A percentile compares a stretch with the other conserved stretches of the same genome.
These are phyloP conservation scores for Frieseomelitta varia DNA, from an alignment of 1,140 invertebrate species.

Conservation along the genomic window DNA sequence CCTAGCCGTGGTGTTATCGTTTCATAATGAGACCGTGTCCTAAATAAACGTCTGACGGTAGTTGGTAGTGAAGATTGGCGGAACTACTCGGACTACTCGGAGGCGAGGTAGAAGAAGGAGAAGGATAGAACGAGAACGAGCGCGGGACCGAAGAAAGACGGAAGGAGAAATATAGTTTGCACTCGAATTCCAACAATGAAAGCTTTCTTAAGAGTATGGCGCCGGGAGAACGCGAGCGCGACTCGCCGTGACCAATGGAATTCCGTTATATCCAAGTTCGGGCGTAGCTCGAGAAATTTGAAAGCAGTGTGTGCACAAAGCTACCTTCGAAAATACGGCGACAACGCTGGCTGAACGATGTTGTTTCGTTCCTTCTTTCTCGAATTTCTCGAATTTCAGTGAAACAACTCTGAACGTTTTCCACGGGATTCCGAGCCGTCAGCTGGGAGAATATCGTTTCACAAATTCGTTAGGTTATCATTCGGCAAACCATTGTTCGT, in stretches of 20 bases:
- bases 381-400: conserved; percentile 32
- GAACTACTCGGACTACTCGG: neutral
- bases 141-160: too few species aligned
- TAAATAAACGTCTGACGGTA: conserved; percentile 54
- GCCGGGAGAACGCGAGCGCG: conserved; percentile 19
- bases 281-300: conserved; percentile 47
- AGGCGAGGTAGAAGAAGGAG: neutral
- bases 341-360: neutral
- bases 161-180: conserved; percentile 12
- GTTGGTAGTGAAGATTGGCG: neutral
- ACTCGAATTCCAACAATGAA: conserved; percentile 62
- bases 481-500: neutral
- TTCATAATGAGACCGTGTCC: conserved; percentile 52
- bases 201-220: conserved; percentile 56
- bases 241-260: conserved; percentile 51
- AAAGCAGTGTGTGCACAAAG: conserved; percentile 44
- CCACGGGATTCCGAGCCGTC: too few species aligned
- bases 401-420: neutral
- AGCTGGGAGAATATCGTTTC: neutral
- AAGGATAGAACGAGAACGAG: too few species aligned
- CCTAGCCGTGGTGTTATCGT: conserved; percentile 48
- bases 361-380: conserved; percentile 20
- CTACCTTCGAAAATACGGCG: conserved; percentile 43
- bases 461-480: conserved; percentile 1
- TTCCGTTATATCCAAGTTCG: conserved; percentile 61